phyloP scores from a whole-genome alignment of 2,113 vertebrate genomes.

The Gila orcuttii region DNA sequence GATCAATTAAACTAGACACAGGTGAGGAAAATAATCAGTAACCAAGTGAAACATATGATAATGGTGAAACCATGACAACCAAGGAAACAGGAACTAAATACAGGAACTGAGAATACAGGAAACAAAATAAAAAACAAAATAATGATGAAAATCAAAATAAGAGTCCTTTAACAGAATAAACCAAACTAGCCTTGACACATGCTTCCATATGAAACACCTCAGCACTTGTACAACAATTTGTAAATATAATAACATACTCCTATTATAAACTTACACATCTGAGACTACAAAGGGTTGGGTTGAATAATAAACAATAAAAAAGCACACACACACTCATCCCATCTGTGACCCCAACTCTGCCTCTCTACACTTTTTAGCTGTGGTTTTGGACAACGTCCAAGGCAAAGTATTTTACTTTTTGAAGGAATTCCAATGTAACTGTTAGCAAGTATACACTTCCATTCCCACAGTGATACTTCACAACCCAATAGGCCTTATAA shows the following conservation, averaged over 20 bases:
- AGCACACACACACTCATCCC: conserved; percentile 48
- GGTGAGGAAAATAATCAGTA: too few relatives aligned
- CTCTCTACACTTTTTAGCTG: conserved; percentile 53
- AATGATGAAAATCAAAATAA: too few relatives aligned
- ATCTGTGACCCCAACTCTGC: conserved; percentile 42
- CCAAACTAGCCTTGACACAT: background rate
- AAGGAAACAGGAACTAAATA: too few relatives aligned
- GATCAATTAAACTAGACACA: too few relatives aligned
- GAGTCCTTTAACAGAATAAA: too few relatives aligned
- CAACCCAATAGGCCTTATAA: conserved; percentile 43
- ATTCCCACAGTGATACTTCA: conserved; percentile 59
- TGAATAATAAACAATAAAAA: conserved; percentile 34
- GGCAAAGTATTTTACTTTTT: conserved; percentile 60
- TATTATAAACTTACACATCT: background rate
- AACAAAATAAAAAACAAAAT: too few relatives aligned
- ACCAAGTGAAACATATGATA: too few relatives aligned
- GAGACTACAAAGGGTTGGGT: background rate
- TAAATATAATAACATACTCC: background rate
- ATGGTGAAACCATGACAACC: too few relatives aligned
- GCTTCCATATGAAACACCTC: background rate
- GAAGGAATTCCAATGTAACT: conserved; percentile 62
- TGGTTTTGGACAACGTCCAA: conserved; percentile 67
- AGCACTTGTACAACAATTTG: background rate
- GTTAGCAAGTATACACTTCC: conserved; percentile 59
- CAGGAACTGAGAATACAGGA: too few relatives aligned